Conservation (phyloP, 2,113 vertebrate genomes). For the Dasyornis broadbenti region DNA sequence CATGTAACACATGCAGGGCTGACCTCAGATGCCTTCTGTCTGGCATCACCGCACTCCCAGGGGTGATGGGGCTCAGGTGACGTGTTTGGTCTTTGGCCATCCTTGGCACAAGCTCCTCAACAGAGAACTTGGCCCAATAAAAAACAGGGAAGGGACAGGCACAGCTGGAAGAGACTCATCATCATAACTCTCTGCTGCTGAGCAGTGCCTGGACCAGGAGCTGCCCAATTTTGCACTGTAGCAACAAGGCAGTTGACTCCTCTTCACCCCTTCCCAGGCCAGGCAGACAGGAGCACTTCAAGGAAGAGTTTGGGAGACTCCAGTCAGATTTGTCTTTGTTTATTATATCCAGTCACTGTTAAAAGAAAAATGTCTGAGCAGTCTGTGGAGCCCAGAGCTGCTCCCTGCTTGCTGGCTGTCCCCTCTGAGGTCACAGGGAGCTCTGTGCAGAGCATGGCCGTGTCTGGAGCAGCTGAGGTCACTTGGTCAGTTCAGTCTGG, state of each 20-base stretch:
- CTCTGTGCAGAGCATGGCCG: not conserved
- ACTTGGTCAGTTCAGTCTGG: not conserved
- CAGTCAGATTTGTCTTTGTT: not conserved
- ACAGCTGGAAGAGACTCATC: not conserved
- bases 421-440: not conserved
- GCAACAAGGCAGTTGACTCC: not conserved
- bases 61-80: not conserved
- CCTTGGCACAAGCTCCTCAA: not conserved
- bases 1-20: not conserved
- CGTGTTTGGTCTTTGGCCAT: not conserved
- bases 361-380: not conserved
- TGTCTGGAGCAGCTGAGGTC: not conserved
- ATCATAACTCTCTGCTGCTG: not conserved
- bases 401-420: not conserved
- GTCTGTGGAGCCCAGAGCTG: not conserved
- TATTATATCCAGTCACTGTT: not conserved
- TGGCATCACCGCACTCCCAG: not conserved
- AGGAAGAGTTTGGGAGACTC: not conserved
- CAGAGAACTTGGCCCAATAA: not conserved
- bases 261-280: not conserved
- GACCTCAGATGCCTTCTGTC: constrained; percentile 47
- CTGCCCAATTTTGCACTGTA: not conserved
- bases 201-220: not conserved
- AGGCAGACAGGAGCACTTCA: not conserved
- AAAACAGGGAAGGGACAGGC: not conserved